Base-by-base conservation (phyloP, 2,888 invertebrate genomes). In the Stegophylla sp. region DNA sequence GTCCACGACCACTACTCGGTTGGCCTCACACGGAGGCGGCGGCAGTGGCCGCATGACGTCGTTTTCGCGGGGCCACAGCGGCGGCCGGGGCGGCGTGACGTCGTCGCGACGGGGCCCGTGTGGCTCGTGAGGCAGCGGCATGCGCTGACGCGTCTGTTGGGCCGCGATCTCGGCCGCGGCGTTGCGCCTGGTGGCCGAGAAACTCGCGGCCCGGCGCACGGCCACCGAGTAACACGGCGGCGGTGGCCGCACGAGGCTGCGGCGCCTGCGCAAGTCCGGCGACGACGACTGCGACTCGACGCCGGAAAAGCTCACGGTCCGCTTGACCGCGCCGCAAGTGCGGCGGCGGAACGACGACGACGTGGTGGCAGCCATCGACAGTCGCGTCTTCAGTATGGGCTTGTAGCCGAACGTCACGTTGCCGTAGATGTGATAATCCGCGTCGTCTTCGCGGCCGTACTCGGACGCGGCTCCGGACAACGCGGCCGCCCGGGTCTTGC, bases 191-290 rank as follows among this genome's bases (percentile, higher is more conserved):
- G 61, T 82, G 10, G 82, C 67, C 34, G 83, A 83, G 53, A 83
- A 83, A 20, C 83, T 83, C 20, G 83, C 82, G 15, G 83, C 83
- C 15, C 83, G 53, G 15, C 82, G 81, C 15, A 82, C 81, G 51
- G 83, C 83, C 26, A 83, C 73, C 13, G 81, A 74, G 45, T 83
- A 83, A 9, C 72, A 53, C 69, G 83, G 83, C 53, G 64, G 75
- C n/a, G 64, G 79, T 3, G 73, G 82, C 17, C 67, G 66, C 4
- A 7, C 34, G 73, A 26, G 41, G 43, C 67, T 26, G 43, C 51
- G 26, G 4, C 74, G 77, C 7, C 77, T 73, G 71, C 17, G 17
- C 73, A 56, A 28, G 51, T 28, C 45, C 45, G 59, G 64, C 34
- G 61, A 56, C 51, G 66, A 5, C 45, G 53, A 34, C 28, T 26